A percentile compares a stretch with the other conserved stretches of the same genome.
Conservation (phyloP, 2,797 vertebrate genomes). For the Poliocrania exsul region DNA sequence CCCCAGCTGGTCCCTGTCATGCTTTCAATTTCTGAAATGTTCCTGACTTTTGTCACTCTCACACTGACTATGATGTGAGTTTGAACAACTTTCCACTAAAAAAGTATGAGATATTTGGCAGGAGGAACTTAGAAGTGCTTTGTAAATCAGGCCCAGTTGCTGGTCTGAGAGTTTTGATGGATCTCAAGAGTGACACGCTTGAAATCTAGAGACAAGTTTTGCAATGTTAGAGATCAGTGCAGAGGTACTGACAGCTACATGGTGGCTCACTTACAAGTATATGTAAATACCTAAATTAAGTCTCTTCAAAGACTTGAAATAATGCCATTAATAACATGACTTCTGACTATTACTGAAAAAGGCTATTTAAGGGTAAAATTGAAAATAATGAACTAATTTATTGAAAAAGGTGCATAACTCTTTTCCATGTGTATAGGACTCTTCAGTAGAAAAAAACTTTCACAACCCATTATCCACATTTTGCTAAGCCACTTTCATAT, state of each 20-base stretch:
- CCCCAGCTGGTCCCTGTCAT: accelerated
- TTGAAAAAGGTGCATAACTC: neutral
- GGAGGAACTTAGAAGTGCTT: neutral
- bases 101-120: neutral
- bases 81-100: neutral
- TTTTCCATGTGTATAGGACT: neutral
- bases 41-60: neutral
- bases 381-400: neutral
- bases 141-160: neutral
- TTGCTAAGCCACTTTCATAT: neutral
- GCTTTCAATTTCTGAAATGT: neutral
- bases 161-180: neutral
- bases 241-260: neutral
- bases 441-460: neutral
- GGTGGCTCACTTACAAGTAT: neutral
- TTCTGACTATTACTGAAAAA: neutral
- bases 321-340: neutral
- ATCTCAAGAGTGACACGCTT: neutral
- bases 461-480: neutral
- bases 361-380: neutral
- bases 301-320: neutral
- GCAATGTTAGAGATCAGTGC: neutral
- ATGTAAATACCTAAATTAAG: neutral
- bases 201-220: neutral
- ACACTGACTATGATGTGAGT: neutral